Evolutionary conservation across 64 coral and sea anemone species (phyloP).

Genomic region (Porites australiensis): DNA sequence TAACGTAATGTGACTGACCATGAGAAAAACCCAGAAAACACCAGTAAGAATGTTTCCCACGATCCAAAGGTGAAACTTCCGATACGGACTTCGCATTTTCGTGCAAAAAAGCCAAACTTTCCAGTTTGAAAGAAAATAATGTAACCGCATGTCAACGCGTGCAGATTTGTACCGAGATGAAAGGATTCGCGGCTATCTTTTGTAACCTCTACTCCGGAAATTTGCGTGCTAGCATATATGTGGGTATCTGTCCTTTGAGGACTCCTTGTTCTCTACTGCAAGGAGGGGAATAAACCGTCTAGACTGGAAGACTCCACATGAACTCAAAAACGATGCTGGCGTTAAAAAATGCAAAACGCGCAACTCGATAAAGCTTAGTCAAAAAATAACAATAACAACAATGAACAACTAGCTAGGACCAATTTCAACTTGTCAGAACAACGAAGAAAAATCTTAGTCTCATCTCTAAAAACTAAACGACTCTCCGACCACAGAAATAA

Average conservation of each 20-base stretch:
- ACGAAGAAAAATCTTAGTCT: no score
- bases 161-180: constrained; percentile 1
- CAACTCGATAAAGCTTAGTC: neutral
- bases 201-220: constrained; percentile 1
- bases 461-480: no score
- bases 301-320: constrained; percentile 23
- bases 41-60: neutral
- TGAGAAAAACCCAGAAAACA: neutral
- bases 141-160: neutral
- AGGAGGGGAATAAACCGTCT: constrained; percentile 20
- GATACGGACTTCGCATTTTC: neutral
- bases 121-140: neutral
- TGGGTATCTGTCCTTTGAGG: constrained; percentile 12
- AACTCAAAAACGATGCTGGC: neutral
- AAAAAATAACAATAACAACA: no score
- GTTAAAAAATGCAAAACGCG: neutral
- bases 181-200: neutral
- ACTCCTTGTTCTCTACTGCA: neutral
- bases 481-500: no score
- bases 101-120: neutral
- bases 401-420: no score
- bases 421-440: no score
- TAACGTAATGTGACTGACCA: neutral
- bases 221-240: constrained; percentile 3
- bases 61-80: constrained; percentile 27